A percentile compares a stretch with the other conserved stretches of the same genome.
Conservation (phyloP, 2,888 invertebrate genomes). For the Zygogramma bicolorata region DNA sequence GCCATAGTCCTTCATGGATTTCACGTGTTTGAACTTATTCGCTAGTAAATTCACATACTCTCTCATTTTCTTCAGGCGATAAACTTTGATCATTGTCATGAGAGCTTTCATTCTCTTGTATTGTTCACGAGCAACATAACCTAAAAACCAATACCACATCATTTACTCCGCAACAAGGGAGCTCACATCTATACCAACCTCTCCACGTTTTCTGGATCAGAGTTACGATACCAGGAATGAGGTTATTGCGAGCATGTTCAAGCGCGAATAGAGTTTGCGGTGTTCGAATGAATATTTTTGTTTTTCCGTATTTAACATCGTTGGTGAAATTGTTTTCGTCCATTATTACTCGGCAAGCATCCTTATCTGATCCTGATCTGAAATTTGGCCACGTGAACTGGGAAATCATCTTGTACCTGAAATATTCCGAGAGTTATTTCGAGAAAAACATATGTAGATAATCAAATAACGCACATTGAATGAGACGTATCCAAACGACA, state of each 20-base stretch:
- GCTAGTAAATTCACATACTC: slow-evolving; percentile 77
- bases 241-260: slow-evolving; percentile 87
- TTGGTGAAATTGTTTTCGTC: slow-evolving; percentile 80
- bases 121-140: slow-evolving; percentile 73
- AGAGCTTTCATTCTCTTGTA: slow-evolving; percentile 91
- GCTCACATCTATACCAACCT: slow-evolving; percentile 67
- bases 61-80: slow-evolving; percentile 82
- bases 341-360: slow-evolving; percentile 88
- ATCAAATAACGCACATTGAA: no score
- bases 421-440: slow-evolving; percentile 34
- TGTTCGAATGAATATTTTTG: slow-evolving; percentile 94
- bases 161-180: no score
- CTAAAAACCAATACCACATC: slow-evolving; percentile 45
- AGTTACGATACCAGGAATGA: slow-evolving; percentile 92
- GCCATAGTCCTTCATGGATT: slow-evolving; percentile 79
- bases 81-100: slow-evolving; percentile 82
- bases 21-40: slow-evolving; percentile 75
- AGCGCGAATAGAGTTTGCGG: slow-evolving; percentile 91
- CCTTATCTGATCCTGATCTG: slow-evolving; percentile 79
- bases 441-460: no score
- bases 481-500: not conserved
- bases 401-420: slow-evolving; percentile 95
- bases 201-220: slow-evolving; percentile 97
- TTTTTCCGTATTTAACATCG: slow-evolving; percentile 95
- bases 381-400: slow-evolving; percentile 98